Percentiles rank a stretch among this genome's conserved stretches.
These are phyloP conservation scores for Cyrtonyx montezumae DNA, from an alignment of 2,113 vertebrate species.

Conservation along the genomic window DNA sequence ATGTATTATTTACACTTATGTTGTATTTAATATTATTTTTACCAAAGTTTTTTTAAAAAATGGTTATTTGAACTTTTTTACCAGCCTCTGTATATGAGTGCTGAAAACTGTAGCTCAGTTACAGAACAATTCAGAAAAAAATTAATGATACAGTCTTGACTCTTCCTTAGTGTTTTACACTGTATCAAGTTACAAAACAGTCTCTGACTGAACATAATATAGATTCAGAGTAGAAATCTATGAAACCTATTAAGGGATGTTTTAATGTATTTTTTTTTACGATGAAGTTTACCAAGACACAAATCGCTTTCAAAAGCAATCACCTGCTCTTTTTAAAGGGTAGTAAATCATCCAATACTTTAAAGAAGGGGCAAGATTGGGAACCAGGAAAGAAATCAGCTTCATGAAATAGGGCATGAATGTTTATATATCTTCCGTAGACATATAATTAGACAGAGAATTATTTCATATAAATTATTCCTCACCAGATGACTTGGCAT, in stretches of 20 bases:
- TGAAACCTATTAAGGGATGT: not conserved
- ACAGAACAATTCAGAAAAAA: not conserved
- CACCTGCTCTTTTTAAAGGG: not conserved
- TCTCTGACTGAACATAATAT: not conserved
- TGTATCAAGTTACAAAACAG: rapidly evolving
- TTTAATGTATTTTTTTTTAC: not conserved
- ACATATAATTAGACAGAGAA: not conserved
- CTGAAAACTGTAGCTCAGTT: not conserved
- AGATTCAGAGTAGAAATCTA: not conserved
- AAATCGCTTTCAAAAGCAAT: not conserved
- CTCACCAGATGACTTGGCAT: not conserved
- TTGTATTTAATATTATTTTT: not conserved
- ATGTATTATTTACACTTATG: not conserved
- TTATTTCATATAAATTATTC: not conserved
- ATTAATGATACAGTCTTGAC: not conserved
- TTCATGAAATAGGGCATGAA: not conserved
- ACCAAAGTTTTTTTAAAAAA: not conserved
- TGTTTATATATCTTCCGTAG: not conserved
- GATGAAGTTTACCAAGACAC: not conserved
- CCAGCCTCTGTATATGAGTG: not conserved
- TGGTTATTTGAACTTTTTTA: not conserved
- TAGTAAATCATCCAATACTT: not conserved
- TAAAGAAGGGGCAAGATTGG: not conserved
- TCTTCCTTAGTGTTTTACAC: not conserved
- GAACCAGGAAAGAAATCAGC: not conserved